Base-by-base conservation (phyloP, 2,888 invertebrate genomes). In the Clitarchus hookeri region DNA sequence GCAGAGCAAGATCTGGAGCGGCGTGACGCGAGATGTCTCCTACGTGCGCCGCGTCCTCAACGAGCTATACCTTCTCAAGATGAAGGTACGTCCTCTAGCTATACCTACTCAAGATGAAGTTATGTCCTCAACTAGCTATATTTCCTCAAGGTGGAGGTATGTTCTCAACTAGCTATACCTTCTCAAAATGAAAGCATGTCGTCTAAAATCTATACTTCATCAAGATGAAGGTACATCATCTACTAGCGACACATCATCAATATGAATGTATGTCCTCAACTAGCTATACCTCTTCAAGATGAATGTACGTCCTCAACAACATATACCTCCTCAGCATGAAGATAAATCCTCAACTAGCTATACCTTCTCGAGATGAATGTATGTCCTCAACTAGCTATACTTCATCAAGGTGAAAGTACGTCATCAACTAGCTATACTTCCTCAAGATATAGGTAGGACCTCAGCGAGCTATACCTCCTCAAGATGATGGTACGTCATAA, bases 401-500 rank as follows among this genome's bases (percentile, higher is more conserved):
- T 19, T 80, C 16, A 27, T 23, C 27, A n/a, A n/a, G n/a, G n/a
- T n/a, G n/a, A n/a, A n/a, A n/a, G n/a, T 80, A 23, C 65, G 11
- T 16, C 4, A 8, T 65, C 80, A 8, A 26, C 36, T 6, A 36
- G 80, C 26, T 80, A 12, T 80, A 80, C 80, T 12, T 26, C 26
- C 80, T 80, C 80, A 80, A 26, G 27, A 80, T 80, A 27, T 13
- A 44, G 36, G 36, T 26, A 23, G n/a, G n/a, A n/a, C 85, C 94
- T 96, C 86, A 96, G 96, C 90, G 97, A 97, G 92, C 93, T 97
- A 36, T 95, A 97, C 89, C 93, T 97, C 88, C 93, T 96, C 89
- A 95, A 96, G 92, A 95, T 97, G 87, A 97, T 96, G 94, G 96
- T 96, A 91, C 89, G 94, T 96, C 85, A 94, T 96, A 86, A 96